These are phyloP conservation scores for Eospalax fontanierii DNA, from an alignment of 2,797 vertebrate genomes.

Conservation along the genomic window DNA sequence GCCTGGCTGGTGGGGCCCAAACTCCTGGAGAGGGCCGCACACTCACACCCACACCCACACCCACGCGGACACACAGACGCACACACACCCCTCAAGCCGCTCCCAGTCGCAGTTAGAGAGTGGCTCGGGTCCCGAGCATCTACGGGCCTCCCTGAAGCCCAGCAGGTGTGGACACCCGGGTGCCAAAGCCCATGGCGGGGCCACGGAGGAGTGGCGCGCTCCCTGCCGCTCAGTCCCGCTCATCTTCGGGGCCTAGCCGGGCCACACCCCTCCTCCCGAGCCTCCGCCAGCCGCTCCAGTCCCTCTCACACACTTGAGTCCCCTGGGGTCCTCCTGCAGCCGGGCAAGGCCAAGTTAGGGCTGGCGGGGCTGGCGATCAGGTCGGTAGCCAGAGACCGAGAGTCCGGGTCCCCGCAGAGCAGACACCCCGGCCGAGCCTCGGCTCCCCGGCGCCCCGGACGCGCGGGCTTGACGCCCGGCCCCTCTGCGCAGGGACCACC, in stretches of 20 bases:
- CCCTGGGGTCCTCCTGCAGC: conserved; percentile 70
- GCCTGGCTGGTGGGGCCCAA: conserved; percentile 55
- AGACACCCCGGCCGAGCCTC: conserved; percentile 39
- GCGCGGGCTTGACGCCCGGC: conserved; percentile 45
- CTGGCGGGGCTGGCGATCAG: conserved; percentile 61
- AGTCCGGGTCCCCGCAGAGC: conserved; percentile 58
- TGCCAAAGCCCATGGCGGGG: conserved; percentile 20
- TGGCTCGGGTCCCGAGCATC: conserved; percentile 19
- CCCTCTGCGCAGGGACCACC: neutral
- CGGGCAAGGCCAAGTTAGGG: conserved; percentile 78
- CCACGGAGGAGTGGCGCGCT: conserved; percentile 16
- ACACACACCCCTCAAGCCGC: neutral
- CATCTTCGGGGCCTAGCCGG: conserved; percentile 74
- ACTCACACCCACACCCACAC: neutral
- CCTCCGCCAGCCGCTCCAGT: conserved; percentile 42
- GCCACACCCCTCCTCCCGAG: conserved; percentile 83
- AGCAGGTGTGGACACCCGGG: conserved; percentile 45
- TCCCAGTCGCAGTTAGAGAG: conserved; percentile 57
- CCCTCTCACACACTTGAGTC: conserved; percentile 80
- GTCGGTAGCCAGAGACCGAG: conserved; percentile 59
- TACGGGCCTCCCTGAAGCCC: conserved; percentile 44
- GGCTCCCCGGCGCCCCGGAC: neutral
- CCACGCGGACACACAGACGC: neutral
- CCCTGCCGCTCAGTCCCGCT: conserved; percentile 2
- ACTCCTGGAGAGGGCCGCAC: conserved; percentile 59